A percentile compares a stretch with the other conserved stretches of the same genome.
phyloP scores from a whole-genome alignment of 2,113 vertebrate genomes.

The Sinocyclocheilus maitianheensis region DNA sequence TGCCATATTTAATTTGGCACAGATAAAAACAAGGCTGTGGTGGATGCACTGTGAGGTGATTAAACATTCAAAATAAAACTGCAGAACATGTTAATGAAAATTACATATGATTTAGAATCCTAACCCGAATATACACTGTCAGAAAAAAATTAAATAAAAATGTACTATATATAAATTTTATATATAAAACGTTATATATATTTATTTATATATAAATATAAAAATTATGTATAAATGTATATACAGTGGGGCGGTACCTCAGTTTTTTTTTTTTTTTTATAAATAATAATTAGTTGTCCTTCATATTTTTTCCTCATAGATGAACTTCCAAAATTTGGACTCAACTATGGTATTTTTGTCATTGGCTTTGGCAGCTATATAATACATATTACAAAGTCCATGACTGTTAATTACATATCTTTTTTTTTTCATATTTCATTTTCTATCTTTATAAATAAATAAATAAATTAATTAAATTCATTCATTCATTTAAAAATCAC shows the following conservation, averaged over 20 bases:
- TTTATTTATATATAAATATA: too few relatives aligned
- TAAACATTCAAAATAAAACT: not conserved
- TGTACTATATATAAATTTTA: too few relatives aligned
- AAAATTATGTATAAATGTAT: too few relatives aligned
- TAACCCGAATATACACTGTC: not conserved
- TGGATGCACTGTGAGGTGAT: not conserved
- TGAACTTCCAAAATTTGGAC: not conserved
- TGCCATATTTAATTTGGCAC: not conserved
- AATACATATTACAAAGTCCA: not conserved
- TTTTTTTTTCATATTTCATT: too few relatives aligned
- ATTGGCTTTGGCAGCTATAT: not conserved
- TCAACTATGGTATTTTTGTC: not conserved
- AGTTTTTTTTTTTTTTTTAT: too few relatives aligned
- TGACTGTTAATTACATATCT: not conserved
- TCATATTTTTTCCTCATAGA: too few relatives aligned
- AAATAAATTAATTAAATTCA: too few relatives aligned
- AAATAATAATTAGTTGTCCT: too few relatives aligned
- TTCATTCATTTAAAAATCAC: too few relatives aligned
- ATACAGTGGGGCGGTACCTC: too few relatives aligned
- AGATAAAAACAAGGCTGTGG: not conserved
- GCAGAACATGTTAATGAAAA: not conserved
- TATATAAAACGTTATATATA: too few relatives aligned
- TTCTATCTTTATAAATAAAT: too few relatives aligned
- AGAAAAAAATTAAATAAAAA: not conserved
- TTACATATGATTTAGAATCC: not conserved